Evolutionary conservation across 2,797 vertebrate genomes (phyloP).

Genomic region (Neosilurus hyrtlii): DNA sequence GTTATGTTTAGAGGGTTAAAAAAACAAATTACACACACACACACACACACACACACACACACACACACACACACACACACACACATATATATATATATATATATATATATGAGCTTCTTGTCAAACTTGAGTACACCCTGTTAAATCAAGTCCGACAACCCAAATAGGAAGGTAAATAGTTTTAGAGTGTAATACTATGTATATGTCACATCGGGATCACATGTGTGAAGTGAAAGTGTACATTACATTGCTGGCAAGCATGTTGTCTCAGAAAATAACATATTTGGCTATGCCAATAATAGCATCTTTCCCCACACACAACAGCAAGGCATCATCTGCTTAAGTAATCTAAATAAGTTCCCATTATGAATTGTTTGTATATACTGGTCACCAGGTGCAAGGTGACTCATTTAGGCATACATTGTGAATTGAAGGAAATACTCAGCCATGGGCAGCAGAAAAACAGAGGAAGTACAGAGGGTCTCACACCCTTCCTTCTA

Average conservation of each 20-base stretch:
- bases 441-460: not conserved
- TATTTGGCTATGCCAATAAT: not conserved
- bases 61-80: too few species aligned
- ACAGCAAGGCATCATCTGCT: conserved; percentile 2
- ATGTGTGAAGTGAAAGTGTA: conserved; percentile 9
- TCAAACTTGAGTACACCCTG: conserved; percentile 13
- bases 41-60: too few species aligned
- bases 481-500: conserved; percentile 10
- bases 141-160: conserved; percentile 26
- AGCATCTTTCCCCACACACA: conserved; percentile 1
- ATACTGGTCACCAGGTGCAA: conserved; percentile 32
- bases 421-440: conserved; percentile 36
- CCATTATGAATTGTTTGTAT: conserved; percentile 34
- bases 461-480: not conserved
- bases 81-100: too few species aligned
- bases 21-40: not conserved
- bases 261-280: not conserved
- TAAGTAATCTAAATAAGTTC: conserved; percentile 32
- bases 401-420: conserved; percentile 34
- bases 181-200: not conserved
- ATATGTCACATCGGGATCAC: conserved; percentile 20
- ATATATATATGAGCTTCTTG: conserved; percentile 18
- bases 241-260: not conserved
- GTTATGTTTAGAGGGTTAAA: too few species aligned
- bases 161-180: not conserved